A percentile compares a stretch with the other conserved stretches of the same genome.
These are phyloP conservation scores for Craniophora ligustri DNA, from an alignment of 2,888 invertebrate species.

Conservation along the genomic window DNA sequence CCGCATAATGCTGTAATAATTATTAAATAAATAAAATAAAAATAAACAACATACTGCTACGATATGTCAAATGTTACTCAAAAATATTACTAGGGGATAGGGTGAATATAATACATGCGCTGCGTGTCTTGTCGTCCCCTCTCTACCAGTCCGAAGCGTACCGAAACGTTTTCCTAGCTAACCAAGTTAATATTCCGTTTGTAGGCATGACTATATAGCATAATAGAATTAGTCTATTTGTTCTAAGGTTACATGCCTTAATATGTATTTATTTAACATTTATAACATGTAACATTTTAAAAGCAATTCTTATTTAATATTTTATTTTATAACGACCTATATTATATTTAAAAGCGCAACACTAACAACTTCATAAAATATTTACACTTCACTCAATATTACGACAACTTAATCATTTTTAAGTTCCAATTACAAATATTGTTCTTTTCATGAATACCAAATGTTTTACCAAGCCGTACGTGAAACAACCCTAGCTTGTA, in stretches of 20 bases:
- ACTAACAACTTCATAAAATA: background rate
- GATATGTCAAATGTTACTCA: background rate
- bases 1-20: background rate
- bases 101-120: background rate
- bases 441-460: slow-evolving; percentile 5
- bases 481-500: background rate
- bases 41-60: too few relatives aligned
- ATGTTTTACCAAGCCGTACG: background rate
- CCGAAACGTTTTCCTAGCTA: background rate
- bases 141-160: slow-evolving; percentile 16
- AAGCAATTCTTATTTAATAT: too few relatives aligned
- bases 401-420: background rate
- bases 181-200: slow-evolving; percentile 1
- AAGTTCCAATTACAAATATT: background rate
- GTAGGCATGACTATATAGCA: slow-evolving; percentile 1
- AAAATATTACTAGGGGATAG: background rate
- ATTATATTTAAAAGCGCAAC: background rate
- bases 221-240: too few relatives aligned
- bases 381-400: background rate
- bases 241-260: too few relatives aligned
- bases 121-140: background rate
- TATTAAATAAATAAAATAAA: too few relatives aligned
- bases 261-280: too few relatives aligned
- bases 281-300: too few relatives aligned
- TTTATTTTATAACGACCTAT: too few relatives aligned